These are phyloP conservation scores for Drosophila mettleri DNA, from an alignment of 2,888 invertebrate species.

Conservation along the genomic window DNA sequence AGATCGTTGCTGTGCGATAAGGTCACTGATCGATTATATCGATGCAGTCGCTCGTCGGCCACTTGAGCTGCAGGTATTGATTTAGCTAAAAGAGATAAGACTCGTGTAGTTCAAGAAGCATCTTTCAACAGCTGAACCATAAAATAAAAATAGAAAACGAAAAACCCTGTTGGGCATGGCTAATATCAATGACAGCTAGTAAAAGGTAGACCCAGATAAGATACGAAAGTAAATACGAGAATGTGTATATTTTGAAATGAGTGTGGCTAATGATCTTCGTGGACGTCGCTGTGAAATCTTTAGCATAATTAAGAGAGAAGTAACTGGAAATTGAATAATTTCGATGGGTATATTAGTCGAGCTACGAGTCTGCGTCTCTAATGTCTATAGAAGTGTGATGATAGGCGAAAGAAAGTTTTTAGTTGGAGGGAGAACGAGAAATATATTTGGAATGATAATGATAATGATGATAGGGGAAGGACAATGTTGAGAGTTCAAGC, in stretches of 20 bases:
- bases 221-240: background rate
- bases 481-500: background rate
- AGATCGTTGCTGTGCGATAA: conserved; percentile 36
- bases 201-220: conserved; percentile 30
- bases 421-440: no score
- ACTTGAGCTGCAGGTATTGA: conserved; percentile 45
- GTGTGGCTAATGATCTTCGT: background rate
- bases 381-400: no score
- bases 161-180: conserved; percentile 18
- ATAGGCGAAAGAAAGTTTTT: background rate
- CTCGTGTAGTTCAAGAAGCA: conserved; percentile 22
- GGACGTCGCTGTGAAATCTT: background rate
- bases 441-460: background rate
- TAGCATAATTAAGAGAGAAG: background rate
- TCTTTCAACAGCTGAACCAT: conserved; percentile 37
- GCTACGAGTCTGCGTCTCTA: no score
- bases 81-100: conserved; percentile 28
- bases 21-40: conserved; percentile 53
- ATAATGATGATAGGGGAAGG: background rate
- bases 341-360: background rate
- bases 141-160: conserved; percentile 2
- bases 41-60: conserved; percentile 4
- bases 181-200: conserved; percentile 43
- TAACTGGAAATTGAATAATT: conserved; percentile 7
- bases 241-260: background rate